Evolutionary conservation across 2,888 invertebrate species (phyloP), one percentile per base, ranked within the genome.

Genomic region (Omphaloscelis lunosa): DNA sequence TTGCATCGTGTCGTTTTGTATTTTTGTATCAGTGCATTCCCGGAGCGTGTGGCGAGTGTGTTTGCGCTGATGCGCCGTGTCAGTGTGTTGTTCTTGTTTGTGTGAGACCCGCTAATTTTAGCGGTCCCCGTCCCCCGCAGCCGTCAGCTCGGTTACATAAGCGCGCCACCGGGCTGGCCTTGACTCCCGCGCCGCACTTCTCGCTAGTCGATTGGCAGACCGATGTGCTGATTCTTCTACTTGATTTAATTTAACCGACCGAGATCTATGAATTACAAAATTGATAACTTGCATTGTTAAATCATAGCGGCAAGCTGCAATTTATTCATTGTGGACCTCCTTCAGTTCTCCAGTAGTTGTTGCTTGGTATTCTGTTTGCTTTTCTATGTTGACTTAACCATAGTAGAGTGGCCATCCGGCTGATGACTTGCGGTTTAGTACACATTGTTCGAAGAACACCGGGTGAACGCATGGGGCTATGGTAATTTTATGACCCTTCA

Each of bases 131-230:
- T 92, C 94, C 93, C 95, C 94, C 95, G 92, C 94, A 83, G 89
- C 56, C 84, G 75, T 58, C 83, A 75, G 84, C 69, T 71, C 87
- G 89, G 92, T 96, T 96, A 96, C 89, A 93, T 96, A 96, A 96
- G 92, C 93, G 93, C 93, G 93, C 94, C 93, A 93, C 93, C 88
- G 83, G 78, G 79, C 86, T 92, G 96, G 96, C 96, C 96, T 96
- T 96, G 96, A 96, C 96, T 96, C 96, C 96, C 95, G 96, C 96
- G 96, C 96, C 91, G 93, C 90, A 91, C 90, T 90, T 88, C 90
- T 89, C 88, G 88, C 86, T 89, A 84, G 89, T 89, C 89, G 90
- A 93, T 92, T 94, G 93, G 91, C 92, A 92, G 90, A 89, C 90
- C 85, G 83, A 89, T 89, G 87, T 90, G 87, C 86, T 89, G 84